Conservation (phyloP, 2,113 vertebrate species). For the Brachionichthys hirsutus region DNA sequence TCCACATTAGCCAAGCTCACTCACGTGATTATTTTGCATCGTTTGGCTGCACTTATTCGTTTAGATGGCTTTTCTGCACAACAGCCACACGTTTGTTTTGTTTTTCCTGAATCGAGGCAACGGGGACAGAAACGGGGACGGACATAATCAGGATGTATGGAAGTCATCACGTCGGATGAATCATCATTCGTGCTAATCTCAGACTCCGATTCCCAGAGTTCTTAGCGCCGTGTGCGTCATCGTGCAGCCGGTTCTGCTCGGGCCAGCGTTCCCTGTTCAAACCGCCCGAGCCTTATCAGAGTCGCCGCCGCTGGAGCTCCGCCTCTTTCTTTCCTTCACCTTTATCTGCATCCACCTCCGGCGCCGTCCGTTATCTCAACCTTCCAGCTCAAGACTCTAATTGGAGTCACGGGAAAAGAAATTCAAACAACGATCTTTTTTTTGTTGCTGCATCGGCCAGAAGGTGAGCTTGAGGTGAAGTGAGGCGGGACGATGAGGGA, state of each 20-base stretch:
- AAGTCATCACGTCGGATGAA: too few relatives aligned
- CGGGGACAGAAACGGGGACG: too few relatives aligned
- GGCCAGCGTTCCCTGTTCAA: conserved; percentile 69
- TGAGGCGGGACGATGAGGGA: too few relatives aligned
- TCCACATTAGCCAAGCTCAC: neutral
- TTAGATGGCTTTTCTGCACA: neutral
- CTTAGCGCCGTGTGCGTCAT: neutral
- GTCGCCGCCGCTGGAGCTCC: conserved; percentile 9
- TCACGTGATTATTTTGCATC: neutral
- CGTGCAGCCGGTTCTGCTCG: conserved; percentile 44
- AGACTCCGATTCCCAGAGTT: too few relatives aligned
- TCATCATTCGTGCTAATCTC: too few relatives aligned
- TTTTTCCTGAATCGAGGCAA: conserved; percentile 7
- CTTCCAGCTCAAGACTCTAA: conserved; percentile 17
- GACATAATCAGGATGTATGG: too few relatives aligned
- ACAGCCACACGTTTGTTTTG: too few relatives aligned
- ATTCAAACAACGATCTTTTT: too few relatives aligned
- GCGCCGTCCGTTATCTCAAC: conserved; percentile 11
- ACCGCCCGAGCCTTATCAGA: conserved; percentile 43
- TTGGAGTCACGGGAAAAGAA: conserved; percentile 28
- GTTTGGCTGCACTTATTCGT: conserved; percentile 7
- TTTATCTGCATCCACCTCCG: conserved; percentile 1
- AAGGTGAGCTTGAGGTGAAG: too few relatives aligned
- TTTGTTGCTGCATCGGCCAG: too few relatives aligned
- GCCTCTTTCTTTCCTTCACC: conserved; percentile 8